Base-by-base conservation (phyloP, 2,113 vertebrate species). In the Chunga burmeisteri region DNA sequence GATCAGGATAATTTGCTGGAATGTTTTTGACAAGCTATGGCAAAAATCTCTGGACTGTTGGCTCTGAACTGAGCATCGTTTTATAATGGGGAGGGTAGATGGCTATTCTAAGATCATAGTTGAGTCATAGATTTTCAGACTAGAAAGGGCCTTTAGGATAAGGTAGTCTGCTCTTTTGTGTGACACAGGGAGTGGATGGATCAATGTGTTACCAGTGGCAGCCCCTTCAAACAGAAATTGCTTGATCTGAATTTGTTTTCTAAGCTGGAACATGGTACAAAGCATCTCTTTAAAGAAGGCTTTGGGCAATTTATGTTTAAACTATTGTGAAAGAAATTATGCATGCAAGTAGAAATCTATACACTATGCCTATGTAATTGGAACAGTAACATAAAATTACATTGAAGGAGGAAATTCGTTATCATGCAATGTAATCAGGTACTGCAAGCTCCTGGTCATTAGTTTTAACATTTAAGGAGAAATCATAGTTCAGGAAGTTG, bases 401-500 rank as follows among this genome's bases (percentile, higher is more conserved):
- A 25, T 70, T 91, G 85, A 89, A 80, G 66, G 36, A 84, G 25
- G 44, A 91, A 83, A 86, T 85, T 90, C 72, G 56, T 97, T 89
- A 78, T 89, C 73, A n/a, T 75, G 74, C 86, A 79, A n/a, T 34
- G 38, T 93, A 90, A 92, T 94, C 79, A 88, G 92, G 36, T 78
- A 83, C 13, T 21, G 29, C 91, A 88, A 74, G 16, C 38, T 61
- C 13, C 46, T 44, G 70, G 52, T 56, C 68, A 72, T 80, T 70
- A 82, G 17, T 63, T 92, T 46, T 84, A 86, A 78, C 47, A 80
- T 29, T 32, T 86, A 56, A 90, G 67, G 25, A 84, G 38, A 84
- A 95, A 93, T 66, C 50, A 52, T n/a, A 71, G 50, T 52, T 79
- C 65, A 61, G 70, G 73, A 71, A 95, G 73, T 74, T 55, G 47